Evolutionary conservation across 1,140 invertebrate species (phyloP), one percentile per base, ranked within the genome.

Genomic region (Marisa cornuarietis): DNA sequence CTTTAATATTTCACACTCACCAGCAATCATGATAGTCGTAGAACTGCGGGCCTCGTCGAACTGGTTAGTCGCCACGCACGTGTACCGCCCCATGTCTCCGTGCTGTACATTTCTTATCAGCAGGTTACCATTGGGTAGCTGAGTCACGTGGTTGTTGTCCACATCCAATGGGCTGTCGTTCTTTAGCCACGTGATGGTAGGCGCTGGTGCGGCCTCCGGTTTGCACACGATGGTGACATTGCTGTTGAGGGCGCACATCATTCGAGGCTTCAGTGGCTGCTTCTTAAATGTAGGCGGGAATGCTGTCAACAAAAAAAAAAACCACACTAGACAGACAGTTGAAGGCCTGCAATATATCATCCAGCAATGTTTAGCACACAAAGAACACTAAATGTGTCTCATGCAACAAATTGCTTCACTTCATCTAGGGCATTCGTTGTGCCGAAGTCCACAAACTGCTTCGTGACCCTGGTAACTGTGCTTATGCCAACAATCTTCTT

Each of bases 281-380:
- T 99, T 99, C 83, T 95, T 95, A 90, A 99, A 99, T 4, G 95
- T 95, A 42, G 97, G 97, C 87, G 94, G 94, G 82, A 99, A 93
- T 42, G 95, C 95, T 95, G 81, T 51, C 90, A 91, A 65, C 51
- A 54, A 54, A 42, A 42, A 2, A 42, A 42, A 42, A 42, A 42
- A 42, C 3, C 31, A 42, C 31, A 6, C 2, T 2, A 42, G 31
- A 42, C 6, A 42, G 31, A 42, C 31, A 42, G 31, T 42, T 42
- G 31, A 42, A 42, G 31, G 31, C 2, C 2, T 6, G 2, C 31
- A 6, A 42, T 42, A 42, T 6, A 42, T 42, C 31, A 42, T 4
- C 3, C 6, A 42, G 6, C 6, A 42, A 42, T 42, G 3, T n/a
- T 42, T 42, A 42, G 31, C 6, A 0, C 31, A 42, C 6, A 42